Evolutionary conservation across 2,888 invertebrate species (phyloP).

Genomic region (Hedychridium roseum): DNA sequence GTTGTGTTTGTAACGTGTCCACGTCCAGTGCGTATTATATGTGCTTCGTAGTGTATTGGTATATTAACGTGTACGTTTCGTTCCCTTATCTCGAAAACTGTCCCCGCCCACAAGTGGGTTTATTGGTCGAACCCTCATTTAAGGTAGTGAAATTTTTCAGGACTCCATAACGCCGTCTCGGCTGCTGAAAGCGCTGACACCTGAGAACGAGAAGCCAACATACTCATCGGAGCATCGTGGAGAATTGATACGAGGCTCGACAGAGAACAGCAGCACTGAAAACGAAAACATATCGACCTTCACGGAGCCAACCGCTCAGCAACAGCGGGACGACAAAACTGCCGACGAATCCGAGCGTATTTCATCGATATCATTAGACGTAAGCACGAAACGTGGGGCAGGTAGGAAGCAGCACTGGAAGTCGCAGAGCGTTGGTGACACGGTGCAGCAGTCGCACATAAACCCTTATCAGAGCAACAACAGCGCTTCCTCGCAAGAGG

Average conservation of each 20-base stretch:
- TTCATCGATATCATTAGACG: conserved; percentile 30
- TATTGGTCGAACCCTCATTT: too few species aligned
- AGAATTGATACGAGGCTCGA: conserved; percentile 9
- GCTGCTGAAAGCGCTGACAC: conserved; percentile 40
- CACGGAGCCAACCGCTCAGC: conserved; percentile 14
- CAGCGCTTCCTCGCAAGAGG: conserved; percentile 9
- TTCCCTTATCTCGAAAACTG: too few species aligned
- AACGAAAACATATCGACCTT: conserved; percentile 20
- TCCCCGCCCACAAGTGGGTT: too few species aligned
- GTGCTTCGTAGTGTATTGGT: too few species aligned
- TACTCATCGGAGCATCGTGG: conserved; percentile 22
- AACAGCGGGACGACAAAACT: conserved; percentile 28
- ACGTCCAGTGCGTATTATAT: too few species aligned
- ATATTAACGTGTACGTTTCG: too few species aligned
- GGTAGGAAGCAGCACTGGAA: conserved; percentile 61
- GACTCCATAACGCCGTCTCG: conserved; percentile 34
- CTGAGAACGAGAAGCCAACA: conserved; percentile 41
- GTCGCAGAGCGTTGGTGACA: conserved; percentile 66
- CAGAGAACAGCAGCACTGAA: conserved; percentile 14
- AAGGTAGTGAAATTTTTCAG: too few species aligned
- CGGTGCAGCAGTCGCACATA: too few species aligned
- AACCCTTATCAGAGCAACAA: conserved; percentile 20
- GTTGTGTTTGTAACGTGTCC: too few species aligned
- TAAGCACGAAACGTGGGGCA: conserved; percentile 38
- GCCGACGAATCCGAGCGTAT: conserved; percentile 28